A percentile compares a stretch with the other conserved stretches of the same genome.
Evolutionary conservation across 2,113 vertebrate species (phyloP).

Genomic region (Limanda limanda): DNA sequence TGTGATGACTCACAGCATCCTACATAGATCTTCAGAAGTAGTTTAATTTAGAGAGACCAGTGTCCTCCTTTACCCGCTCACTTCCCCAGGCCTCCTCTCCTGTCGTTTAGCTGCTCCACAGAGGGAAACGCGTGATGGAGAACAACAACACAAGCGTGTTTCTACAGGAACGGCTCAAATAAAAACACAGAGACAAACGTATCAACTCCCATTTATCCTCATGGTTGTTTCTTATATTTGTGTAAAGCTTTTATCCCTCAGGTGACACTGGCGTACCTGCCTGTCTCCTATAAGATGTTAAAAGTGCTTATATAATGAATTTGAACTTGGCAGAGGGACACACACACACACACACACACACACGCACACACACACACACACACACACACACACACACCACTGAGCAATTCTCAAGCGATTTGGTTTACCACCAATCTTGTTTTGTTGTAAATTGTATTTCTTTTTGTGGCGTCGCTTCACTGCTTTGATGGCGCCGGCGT

Average conservation of each 20-base stretch:
- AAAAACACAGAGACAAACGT: slow-evolving; percentile 39
- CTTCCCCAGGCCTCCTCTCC: slow-evolving; percentile 53
- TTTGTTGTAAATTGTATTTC: slow-evolving; percentile 30
- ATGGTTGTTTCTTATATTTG: slow-evolving; percentile 25
- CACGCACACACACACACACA: background rate
- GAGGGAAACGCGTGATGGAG: slow-evolving; percentile 38
- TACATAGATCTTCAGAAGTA: slow-evolving; percentile 58
- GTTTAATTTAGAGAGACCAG: slow-evolving; percentile 59
- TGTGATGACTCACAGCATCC: slow-evolving; percentile 68
- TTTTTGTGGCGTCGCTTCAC: background rate
- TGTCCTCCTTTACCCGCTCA: slow-evolving; percentile 38
- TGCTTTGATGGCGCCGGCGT: slow-evolving; percentile 5
- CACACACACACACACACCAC: background rate
- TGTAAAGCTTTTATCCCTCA: slow-evolving; percentile 26
- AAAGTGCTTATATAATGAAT: slow-evolving; percentile 33
- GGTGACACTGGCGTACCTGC: background rate
- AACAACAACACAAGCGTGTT: slow-evolving; percentile 22
- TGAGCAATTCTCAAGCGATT: slow-evolving; percentile 32
- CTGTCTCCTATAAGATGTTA: slow-evolving; percentile 30
- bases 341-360: slow-evolving; percentile 1
- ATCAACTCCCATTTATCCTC: slow-evolving; percentile 11
- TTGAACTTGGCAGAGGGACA: background rate
- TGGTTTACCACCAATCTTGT: slow-evolving; percentile 9
- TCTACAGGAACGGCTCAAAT: slow-evolving; percentile 19
- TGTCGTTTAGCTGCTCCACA: slow-evolving; percentile 50